Percentiles rank a stretch among this genome's conserved stretches.
Evolutionary conservation across 1,140 invertebrate genomes (phyloP).

Genomic region (Neodiprion lecontei): DNA sequence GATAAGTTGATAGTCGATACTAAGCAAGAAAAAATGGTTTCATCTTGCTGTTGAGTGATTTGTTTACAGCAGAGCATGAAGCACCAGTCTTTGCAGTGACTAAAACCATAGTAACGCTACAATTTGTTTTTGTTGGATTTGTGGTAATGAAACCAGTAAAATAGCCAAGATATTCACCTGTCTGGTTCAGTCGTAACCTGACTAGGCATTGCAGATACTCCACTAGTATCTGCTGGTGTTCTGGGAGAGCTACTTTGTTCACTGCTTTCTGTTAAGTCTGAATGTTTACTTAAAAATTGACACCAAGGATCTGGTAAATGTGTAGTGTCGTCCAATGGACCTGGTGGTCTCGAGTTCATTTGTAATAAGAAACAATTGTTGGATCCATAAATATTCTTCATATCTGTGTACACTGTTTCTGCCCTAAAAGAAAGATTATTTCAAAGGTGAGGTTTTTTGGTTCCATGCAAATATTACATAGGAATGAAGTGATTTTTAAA

Average conservation of each 20-base stretch:
- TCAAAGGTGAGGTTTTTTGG: not conserved
- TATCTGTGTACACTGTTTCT: slow-evolving; percentile 79
- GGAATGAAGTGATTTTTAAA: slow-evolving; percentile 6
- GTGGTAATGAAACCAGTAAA: not conserved
- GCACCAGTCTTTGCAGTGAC: too few species aligned
- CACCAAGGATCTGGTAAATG: slow-evolving; percentile 83
- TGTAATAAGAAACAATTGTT: slow-evolving; percentile 86
- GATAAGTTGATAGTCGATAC: too few species aligned
- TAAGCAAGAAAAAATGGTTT: too few species aligned
- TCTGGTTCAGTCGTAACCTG: slow-evolving; percentile 53
- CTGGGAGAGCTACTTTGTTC: slow-evolving; percentile 72
- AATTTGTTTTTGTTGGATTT: too few species aligned
- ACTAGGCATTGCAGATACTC: slow-evolving; percentile 64
- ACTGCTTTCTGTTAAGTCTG: slow-evolving; percentile 60
- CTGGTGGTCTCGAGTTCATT: slow-evolving; percentile 80
- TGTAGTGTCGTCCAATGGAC: slow-evolving; percentile 64
- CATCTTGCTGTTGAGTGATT: too few species aligned
- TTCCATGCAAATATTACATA: slow-evolving; percentile 29
- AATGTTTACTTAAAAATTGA: slow-evolving; percentile 73
- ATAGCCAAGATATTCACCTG: slow-evolving; percentile 37
- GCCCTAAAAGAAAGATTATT: slow-evolving; percentile 67
- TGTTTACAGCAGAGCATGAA: too few species aligned
- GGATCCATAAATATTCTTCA: slow-evolving; percentile 85
- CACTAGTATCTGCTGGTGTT: slow-evolving; percentile 64
- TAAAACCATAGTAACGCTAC: too few species aligned